A percentile compares a stretch with the other conserved stretches of the same genome.
Conservation (phyloP, 1,140 invertebrate species). For the Hyles vespertilio region DNA sequence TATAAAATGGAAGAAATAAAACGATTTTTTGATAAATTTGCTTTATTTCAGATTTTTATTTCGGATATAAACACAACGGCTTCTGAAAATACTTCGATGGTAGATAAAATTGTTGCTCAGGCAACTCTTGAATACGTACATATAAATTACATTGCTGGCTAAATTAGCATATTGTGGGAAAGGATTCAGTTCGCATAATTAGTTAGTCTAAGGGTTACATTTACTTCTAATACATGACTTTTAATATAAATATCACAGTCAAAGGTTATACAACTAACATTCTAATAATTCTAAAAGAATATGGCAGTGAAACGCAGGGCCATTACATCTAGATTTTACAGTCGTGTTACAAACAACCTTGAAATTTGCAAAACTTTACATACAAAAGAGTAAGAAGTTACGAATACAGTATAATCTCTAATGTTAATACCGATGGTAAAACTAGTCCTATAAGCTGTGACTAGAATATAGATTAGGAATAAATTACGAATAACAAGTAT, state of each 20-base stretch:
- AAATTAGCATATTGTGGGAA: slow-evolving; percentile 2
- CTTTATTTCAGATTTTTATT: slow-evolving; percentile 53
- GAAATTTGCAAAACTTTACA: slow-evolving; percentile 14
- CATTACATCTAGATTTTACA: slow-evolving; percentile 27
- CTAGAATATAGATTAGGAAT: slow-evolving; percentile 69
- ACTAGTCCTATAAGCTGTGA: slow-evolving; percentile 68
- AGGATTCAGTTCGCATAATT: slow-evolving; percentile 8
- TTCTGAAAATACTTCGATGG: slow-evolving; percentile 56
- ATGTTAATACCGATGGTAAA: slow-evolving; percentile 21
- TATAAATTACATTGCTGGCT: slow-evolving; percentile 2
- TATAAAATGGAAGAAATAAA: slow-evolving; percentile 21
- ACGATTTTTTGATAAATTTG: slow-evolving; percentile 41
- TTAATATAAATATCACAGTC: slow-evolving; percentile 74
- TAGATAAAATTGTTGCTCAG: slow-evolving; percentile 3
- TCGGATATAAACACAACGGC: slow-evolving; percentile 40
- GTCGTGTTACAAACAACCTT: slow-evolving; percentile 27
- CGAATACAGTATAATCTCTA: slow-evolving; percentile 8
- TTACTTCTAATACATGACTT: slow-evolving; percentile 67
- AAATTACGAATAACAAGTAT: slow-evolving; percentile 53
- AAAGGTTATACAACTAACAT: slow-evolving; percentile 68
- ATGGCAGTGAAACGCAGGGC: slow-evolving; percentile 64
- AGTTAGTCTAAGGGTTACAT: slow-evolving; percentile 48
- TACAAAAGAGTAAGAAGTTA: slow-evolving; percentile 19
- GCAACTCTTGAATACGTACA: neutral
- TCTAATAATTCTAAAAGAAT: slow-evolving; percentile 51